phyloP scores from a whole-genome alignment of 2,888 invertebrate species.

The Ferdinandea cuprea region DNA sequence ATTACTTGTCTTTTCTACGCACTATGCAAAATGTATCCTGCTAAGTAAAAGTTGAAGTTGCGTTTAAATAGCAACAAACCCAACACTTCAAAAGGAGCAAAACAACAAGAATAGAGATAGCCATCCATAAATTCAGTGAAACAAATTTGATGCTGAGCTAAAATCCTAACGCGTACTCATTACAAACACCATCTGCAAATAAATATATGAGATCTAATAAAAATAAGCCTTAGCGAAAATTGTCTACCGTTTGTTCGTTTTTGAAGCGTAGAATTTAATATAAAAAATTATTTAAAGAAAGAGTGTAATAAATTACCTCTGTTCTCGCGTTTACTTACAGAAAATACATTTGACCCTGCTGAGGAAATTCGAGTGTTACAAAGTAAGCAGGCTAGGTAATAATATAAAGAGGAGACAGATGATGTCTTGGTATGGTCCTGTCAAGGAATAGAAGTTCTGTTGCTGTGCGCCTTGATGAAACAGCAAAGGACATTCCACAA shows the following conservation, averaged over 20 bases:
- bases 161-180: constrained; percentile 13
- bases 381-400: constrained; percentile 31
- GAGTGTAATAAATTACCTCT: constrained; percentile 62
- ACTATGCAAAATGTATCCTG: background rate
- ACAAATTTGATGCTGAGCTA: constrained; percentile 10
- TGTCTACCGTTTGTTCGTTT: constrained; percentile 34
- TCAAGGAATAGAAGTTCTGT: constrained; percentile 41
- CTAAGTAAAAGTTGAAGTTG: constrained; percentile 21
- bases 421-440: no score
- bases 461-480: constrained; percentile 17
- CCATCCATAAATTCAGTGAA: constrained; percentile 39
- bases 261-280: constrained; percentile 67
- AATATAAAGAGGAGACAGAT: constrained; percentile 49
- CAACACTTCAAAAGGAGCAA: constrained; percentile 18
- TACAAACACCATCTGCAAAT: constrained; percentile 65
- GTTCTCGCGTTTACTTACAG: constrained; percentile 39
- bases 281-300: constrained; percentile 50
- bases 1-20: no score
- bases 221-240: constrained; percentile 64
- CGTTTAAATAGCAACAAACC: constrained; percentile 17
- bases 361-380: constrained; percentile 23
- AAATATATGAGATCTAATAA: constrained; percentile 65
- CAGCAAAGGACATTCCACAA: background rate
- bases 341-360: constrained; percentile 44
- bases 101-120: constrained; percentile 2